phyloP scores from a whole-genome alignment of 2,888 invertebrate species.

The Idaea aversata region DNA sequence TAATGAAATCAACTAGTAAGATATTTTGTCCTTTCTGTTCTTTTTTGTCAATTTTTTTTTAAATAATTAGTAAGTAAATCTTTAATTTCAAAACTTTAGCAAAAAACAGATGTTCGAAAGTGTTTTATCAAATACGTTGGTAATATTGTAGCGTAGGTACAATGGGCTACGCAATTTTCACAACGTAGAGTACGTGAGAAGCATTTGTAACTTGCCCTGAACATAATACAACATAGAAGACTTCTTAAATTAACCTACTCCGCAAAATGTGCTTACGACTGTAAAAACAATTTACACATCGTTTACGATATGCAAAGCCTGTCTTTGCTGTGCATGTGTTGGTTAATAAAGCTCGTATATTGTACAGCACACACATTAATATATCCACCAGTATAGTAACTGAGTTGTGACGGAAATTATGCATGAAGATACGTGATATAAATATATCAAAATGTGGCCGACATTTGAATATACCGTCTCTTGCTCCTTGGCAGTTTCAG shows the following conservation, averaged over 20 bases:
- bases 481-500: neutral
- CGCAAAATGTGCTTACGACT: conserved; percentile 1
- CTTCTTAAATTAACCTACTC: neutral
- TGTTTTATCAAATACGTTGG: neutral
- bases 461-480: neutral
- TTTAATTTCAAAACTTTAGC: neutral
- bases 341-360: conserved; percentile 1
- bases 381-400: neutral
- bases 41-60: too few species aligned
- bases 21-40: too few species aligned
- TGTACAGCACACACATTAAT: neutral
- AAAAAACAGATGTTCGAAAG: neutral
- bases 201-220: neutral
- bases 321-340: neutral
- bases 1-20: too few species aligned
- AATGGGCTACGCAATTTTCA: neutral
- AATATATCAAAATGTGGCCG: neutral
- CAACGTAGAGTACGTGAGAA: neutral
- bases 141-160: neutral
- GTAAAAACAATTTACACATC: conserved; percentile 5
- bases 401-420: neutral
- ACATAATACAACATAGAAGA: neutral
- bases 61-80: neutral
- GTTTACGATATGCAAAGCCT: conserved; percentile 5
- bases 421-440: neutral